These are phyloP conservation scores for Ellobium chinense DNA, from an alignment of 2,888 invertebrate species.

Conservation along the genomic window DNA sequence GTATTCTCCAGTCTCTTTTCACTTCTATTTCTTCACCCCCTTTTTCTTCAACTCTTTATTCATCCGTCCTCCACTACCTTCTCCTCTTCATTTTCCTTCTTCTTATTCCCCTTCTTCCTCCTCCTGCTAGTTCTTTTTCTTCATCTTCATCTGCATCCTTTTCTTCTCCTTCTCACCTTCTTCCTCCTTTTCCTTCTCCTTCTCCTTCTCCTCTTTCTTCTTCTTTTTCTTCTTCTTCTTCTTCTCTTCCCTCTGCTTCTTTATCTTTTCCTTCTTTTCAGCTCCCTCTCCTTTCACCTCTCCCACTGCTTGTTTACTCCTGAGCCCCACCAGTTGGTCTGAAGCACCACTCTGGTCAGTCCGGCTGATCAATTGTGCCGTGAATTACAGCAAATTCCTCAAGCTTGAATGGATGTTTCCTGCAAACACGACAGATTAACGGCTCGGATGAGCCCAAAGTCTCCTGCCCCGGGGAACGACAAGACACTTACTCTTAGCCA, in stretches of 20 bases:
- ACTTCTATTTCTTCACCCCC: too few relatives aligned
- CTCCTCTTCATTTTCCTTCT: neutral
- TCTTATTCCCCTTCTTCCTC: neutral
- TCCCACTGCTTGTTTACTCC: neutral
- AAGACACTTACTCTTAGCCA: too few relatives aligned
- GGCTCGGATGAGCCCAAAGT: neutral
- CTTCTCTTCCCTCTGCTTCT: neutral
- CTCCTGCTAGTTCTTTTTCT: too few relatives aligned
- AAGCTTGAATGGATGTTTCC: neutral
- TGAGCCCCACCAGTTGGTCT: neutral
- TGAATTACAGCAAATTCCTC: neutral
- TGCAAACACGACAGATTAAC: neutral
- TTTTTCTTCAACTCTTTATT: too few relatives aligned
- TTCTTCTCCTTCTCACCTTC: too few relatives aligned
- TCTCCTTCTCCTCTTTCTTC: neutral
- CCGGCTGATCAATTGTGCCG: neutral
- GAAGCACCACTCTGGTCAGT: neutral
- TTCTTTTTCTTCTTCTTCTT: neutral
- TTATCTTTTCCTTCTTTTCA: neutral
- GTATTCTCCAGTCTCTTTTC: neutral
- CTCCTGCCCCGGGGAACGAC: too few relatives aligned
- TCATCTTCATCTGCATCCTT: neutral
- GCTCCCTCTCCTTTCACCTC: neutral
- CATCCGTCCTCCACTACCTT: neutral
- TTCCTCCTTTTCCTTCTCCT: too few relatives aligned